Percentiles rank a stretch among this genome's conserved stretches.
phyloP scores from a whole-genome alignment of 2,797 vertebrate genomes.

The Molossus molossus region DNA sequence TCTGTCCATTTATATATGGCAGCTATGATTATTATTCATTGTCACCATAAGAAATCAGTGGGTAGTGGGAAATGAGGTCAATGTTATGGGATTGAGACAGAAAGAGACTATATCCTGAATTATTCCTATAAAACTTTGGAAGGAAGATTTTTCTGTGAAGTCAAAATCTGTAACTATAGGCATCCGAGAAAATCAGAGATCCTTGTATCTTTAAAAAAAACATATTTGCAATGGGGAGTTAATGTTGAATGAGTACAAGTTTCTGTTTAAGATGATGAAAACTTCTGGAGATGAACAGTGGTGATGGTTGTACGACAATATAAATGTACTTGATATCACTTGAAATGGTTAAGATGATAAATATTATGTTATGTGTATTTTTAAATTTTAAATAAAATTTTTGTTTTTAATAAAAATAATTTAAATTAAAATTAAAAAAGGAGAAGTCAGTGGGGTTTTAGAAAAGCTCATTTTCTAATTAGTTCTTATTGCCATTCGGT shows the following conservation, averaged over 20 bases:
- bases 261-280: not conserved
- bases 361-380: not conserved
- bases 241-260: not conserved
- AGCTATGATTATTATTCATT: too few species aligned
- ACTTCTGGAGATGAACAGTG: not conserved
- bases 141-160: not conserved
- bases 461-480: too few species aligned
- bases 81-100: not conserved
- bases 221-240: not conserved
- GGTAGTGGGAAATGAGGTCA: not conserved
- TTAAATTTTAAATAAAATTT: slow-evolving; percentile 30
- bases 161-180: slow-evolving; percentile 20
- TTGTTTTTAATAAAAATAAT: slow-evolving; percentile 2
- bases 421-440: not conserved
- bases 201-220: not conserved
- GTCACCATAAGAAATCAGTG: too few species aligned
- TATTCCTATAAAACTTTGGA: not conserved
- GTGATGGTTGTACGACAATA: not conserved
- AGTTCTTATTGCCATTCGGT: too few species aligned
- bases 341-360: not conserved
- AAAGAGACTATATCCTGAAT: not conserved
- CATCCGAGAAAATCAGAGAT: slow-evolving; percentile 15
- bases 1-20: too few species aligned
- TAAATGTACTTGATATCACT: not conserved
- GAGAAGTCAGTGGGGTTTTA: too few species aligned